These are phyloP conservation scores for Lithophane socia DNA, from an alignment of 2,888 invertebrate species.

Conservation along the genomic window DNA sequence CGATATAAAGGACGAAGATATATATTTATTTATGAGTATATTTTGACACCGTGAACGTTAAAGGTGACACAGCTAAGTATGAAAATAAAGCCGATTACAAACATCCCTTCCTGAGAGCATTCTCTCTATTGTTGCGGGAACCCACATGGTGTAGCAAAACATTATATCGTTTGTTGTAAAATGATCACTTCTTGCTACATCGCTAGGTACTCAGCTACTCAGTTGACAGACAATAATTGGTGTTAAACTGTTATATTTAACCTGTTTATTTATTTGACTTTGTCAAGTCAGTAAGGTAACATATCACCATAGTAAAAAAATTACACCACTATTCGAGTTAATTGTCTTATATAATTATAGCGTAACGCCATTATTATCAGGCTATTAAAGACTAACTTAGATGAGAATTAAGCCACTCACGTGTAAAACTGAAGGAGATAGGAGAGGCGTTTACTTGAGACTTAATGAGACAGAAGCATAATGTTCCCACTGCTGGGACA, in stretches of 20 bases:
- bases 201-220: not conserved
- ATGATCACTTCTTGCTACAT: slow-evolving; percentile 36
- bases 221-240: not conserved
- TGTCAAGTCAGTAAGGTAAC: not conserved
- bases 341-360: not conserved
- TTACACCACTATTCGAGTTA: not conserved
- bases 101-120: slow-evolving; percentile 75
- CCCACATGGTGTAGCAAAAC: slow-evolving; percentile 68
- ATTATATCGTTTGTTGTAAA: slow-evolving; percentile 66
- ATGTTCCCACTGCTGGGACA: too few species aligned
- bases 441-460: not conserved
- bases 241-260: not conserved
- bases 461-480: too few species aligned
- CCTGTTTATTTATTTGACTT: not conserved
- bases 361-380: not conserved
- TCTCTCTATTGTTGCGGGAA: slow-evolving; percentile 75
- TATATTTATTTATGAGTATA: slow-evolving; percentile 48
- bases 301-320: not conserved
- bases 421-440: not conserved
- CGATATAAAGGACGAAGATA: slow-evolving; percentile 34
- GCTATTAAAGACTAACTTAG: not conserved
- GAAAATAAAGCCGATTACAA: slow-evolving; percentile 86
- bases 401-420: not conserved
- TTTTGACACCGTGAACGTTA: slow-evolving; percentile 52
- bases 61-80: slow-evolving; percentile 69